These are phyloP conservation scores for Thereva nobilitata DNA, from an alignment of 2,888 invertebrate species.

Conservation along the genomic window DNA sequence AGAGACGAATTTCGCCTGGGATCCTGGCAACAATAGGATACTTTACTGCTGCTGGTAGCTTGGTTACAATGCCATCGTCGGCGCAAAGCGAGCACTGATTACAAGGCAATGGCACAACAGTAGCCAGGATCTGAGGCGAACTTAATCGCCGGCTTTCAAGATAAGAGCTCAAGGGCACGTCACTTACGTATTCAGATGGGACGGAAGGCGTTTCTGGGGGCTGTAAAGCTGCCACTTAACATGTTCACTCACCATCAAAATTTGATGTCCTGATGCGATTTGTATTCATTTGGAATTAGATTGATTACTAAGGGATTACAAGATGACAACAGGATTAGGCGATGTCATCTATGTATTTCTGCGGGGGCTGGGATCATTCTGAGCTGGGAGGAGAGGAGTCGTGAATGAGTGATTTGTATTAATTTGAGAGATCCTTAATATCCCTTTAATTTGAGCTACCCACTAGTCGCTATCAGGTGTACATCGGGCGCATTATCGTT, in stretches of 20 bases:
- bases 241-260: conserved; percentile 37
- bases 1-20: background rate
- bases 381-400: background rate
- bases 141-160: conserved; percentile 8
- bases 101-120: conserved; percentile 1
- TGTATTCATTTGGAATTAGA: conserved; percentile 41
- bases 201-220: conserved; percentile 37
- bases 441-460: too few relatives aligned
- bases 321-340: background rate
- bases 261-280: conserved; percentile 38
- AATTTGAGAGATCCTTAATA: too few relatives aligned
- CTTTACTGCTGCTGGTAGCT: background rate
- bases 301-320: conserved; percentile 39
- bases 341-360: background rate
- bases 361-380: conserved; percentile 1
- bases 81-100: conserved; percentile 1
- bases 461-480: background rate
- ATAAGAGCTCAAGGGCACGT: conserved; percentile 14
- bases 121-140: conserved; percentile 1
- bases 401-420: too few relatives aligned
- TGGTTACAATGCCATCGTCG: conserved; percentile 2
- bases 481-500: background rate
- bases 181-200: conserved; percentile 5
- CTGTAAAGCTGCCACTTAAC: conserved; percentile 40
- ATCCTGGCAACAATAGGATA: conserved; percentile 1